Conservation (phyloP, 2,113 vertebrate genomes). For the Mobula birostris region DNA sequence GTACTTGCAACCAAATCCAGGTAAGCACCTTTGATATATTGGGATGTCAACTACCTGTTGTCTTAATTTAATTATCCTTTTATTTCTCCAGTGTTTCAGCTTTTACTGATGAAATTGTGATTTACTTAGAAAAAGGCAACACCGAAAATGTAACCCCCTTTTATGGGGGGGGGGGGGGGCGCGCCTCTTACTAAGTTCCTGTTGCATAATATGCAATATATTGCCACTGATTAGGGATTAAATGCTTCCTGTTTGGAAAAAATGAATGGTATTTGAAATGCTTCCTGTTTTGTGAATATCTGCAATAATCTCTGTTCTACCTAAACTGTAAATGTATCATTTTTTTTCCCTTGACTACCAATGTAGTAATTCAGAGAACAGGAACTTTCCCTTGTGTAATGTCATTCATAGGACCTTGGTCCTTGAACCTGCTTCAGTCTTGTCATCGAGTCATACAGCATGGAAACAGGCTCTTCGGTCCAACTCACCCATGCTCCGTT, state of each 20-base stretch:
- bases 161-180: neutral
- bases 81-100: neutral
- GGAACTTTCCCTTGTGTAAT: too few species aligned
- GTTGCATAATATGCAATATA: neutral
- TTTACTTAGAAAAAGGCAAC: neutral
- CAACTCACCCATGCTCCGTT: too few species aligned
- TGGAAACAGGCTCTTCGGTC: too few species aligned
- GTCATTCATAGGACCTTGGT: too few species aligned
- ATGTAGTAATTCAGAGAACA: neutral
- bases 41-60: neutral
- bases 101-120: neutral
- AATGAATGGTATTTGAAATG: neutral
- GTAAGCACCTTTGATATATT: slow-evolving; percentile 51
- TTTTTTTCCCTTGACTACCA: neutral
- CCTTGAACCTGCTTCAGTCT: neutral
- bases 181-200: neutral
- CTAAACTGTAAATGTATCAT: neutral
- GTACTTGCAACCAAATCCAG: slow-evolving; percentile 95
- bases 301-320: neutral
- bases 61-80: neutral
- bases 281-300: neutral
- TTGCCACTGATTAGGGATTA: neutral
- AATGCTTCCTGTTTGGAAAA: neutral
- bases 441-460: neutral
- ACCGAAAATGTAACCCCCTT: neutral